These are phyloP conservation scores for Syrphus vitripennis DNA, from an alignment of 2,888 invertebrate genomes.

Conservation along the genomic window DNA sequence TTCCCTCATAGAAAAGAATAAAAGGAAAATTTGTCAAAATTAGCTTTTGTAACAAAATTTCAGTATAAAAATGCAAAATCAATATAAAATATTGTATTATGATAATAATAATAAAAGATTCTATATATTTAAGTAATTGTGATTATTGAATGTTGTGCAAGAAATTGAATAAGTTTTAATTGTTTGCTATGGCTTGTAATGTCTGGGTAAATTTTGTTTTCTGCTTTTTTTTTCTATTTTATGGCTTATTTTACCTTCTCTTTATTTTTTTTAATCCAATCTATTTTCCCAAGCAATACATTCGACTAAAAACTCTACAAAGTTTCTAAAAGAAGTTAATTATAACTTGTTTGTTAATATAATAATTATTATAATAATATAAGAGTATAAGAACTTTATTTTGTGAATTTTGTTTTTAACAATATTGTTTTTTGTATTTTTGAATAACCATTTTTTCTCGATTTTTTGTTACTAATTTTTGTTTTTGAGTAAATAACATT, in stretches of 20 bases:
- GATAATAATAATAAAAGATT: background rate
- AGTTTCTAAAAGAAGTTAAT: slow-evolving; percentile 33
- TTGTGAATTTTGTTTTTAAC: slow-evolving; percentile 52
- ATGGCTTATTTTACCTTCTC: background rate
- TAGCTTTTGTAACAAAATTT: slow-evolving; percentile 6
- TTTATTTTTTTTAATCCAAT: background rate
- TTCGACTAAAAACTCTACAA: slow-evolving; percentile 13
- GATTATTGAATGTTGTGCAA: slow-evolving; percentile 59
- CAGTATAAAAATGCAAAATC: slow-evolving; percentile 45
- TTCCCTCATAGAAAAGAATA: background rate
- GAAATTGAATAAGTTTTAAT: slow-evolving; percentile 19
- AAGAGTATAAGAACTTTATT: slow-evolving; percentile 37
- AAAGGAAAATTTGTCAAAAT: background rate
- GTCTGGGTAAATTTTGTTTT: background rate
- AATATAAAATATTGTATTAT: slow-evolving; percentile 19
- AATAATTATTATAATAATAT: slow-evolving; percentile 30
- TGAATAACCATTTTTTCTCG: slow-evolving; percentile 59
- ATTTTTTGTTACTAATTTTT: slow-evolving; percentile 37
- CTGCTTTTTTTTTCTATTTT: background rate
- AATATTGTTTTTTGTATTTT: slow-evolving; percentile 25
- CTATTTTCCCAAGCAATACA: background rate
- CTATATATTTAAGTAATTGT: background rate
- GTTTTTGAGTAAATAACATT: slow-evolving; percentile 51
- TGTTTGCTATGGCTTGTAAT: slow-evolving; percentile 5
- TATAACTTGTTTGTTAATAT: background rate